phyloP scores from a whole-genome alignment of 2,113 vertebrate genomes.

The Platysternon megacephalum region DNA sequence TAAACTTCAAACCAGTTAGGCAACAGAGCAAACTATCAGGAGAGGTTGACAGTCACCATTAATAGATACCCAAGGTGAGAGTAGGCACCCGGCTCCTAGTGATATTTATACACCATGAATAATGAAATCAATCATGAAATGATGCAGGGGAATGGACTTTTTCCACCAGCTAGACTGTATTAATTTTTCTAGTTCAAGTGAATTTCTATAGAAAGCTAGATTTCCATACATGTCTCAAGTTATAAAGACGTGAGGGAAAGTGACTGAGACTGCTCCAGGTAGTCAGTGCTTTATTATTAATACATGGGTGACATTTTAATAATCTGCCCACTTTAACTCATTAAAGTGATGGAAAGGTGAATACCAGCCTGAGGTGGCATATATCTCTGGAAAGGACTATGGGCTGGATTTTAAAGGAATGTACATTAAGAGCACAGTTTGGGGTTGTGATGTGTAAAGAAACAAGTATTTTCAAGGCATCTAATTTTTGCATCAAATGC shows the following conservation, averaged over 20 bases:
- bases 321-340: not conserved
- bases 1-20: not conserved
- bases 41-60: not conserved
- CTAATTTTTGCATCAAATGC: accelerated
- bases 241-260: not conserved
- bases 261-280: not conserved
- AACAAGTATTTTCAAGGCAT: not conserved
- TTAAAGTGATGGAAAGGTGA: not conserved
- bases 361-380: not conserved
- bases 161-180: not conserved
- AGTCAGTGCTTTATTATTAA: not conserved
- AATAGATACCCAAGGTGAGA: not conserved
- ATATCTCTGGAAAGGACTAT: not conserved
- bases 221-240: not conserved
- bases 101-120: not conserved
- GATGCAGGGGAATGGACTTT: not conserved
- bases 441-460: not conserved
- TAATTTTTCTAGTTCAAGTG: not conserved
- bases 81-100: not conserved
- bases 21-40: not conserved
- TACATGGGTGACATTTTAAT: not conserved
- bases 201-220: not conserved
- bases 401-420: not conserved
- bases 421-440: not conserved
- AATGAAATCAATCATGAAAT: not conserved